These are phyloP conservation scores for Leptinotarsa undecemlineata DNA, from an alignment of 1,140 invertebrate genomes.

Conservation along the genomic window DNA sequence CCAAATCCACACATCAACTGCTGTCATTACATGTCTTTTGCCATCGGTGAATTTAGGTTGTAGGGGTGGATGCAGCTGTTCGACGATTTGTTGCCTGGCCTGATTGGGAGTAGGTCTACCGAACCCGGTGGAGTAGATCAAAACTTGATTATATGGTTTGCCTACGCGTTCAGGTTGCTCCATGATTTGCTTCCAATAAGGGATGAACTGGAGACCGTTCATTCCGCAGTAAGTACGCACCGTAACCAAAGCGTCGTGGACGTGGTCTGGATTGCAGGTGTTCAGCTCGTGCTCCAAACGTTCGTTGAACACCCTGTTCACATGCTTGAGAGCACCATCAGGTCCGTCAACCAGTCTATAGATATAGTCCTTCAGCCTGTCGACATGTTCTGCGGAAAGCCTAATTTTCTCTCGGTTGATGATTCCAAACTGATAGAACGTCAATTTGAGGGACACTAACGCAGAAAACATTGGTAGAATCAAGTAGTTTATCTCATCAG, in stretches of 20 bases:
- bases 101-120: neutral
- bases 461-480: neutral
- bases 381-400: neutral
- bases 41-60: neutral
- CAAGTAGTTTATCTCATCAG: neutral
- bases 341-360: neutral
- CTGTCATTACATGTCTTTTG: neutral
- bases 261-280: neutral
- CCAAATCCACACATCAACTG: neutral
- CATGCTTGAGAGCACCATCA: neutral
- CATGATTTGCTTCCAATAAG: neutral
- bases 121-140: neutral
- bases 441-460: neutral
- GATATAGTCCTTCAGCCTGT: neutral
- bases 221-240: neutral
- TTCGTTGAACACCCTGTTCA: neutral
- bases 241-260: neutral
- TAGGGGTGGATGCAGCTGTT: neutral
- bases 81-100: neutral
- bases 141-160: neutral
- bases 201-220: neutral
- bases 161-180: neutral
- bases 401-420: neutral
- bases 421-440: conserved; percentile 3
- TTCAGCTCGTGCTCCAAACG: neutral